Conservation (phyloP, 2,888 invertebrate genomes). For the Macrophya alboannulata region DNA sequence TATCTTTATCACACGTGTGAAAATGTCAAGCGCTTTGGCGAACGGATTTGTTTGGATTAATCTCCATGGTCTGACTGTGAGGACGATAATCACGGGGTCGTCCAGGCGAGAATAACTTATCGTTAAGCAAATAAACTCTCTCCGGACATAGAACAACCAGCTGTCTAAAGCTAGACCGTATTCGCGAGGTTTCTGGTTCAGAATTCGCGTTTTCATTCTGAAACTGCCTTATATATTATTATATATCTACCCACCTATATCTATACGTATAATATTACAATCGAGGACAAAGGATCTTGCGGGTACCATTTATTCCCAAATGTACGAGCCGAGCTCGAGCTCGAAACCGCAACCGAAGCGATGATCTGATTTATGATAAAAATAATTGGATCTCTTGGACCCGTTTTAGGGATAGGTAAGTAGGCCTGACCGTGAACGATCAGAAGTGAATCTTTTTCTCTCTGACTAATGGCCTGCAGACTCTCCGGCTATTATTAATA, state of each 20-base stretch:
- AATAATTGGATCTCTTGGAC: slow-evolving; percentile 26
- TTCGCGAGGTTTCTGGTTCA: neutral
- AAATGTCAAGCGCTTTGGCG: slow-evolving; percentile 32
- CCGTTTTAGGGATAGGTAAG: neutral
- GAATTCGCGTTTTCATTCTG: neutral
- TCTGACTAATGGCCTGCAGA: slow-evolving; percentile 25
- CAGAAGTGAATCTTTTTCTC: slow-evolving; percentile 16
- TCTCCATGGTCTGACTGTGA: neutral
- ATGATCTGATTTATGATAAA: slow-evolving; percentile 35
- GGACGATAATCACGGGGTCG: neutral
- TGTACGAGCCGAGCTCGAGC: neutral
- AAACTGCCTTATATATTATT: neutral
- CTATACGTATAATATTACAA: neutral
- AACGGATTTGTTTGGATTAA: slow-evolving; percentile 10
- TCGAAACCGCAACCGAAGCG: neutral
- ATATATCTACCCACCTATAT: neutral
- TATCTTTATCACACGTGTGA: neutral
- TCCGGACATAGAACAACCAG: neutral
- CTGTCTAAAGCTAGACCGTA: neutral
- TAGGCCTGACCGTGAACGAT: neutral
- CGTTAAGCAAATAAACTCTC: slow-evolving; percentile 11
- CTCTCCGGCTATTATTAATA: neutral
- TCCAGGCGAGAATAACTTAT: slow-evolving; percentile 14
- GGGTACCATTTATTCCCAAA: slow-evolving; percentile 14
- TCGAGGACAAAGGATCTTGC: slow-evolving; percentile 28